phyloP scores from a whole-genome alignment of 2,888 invertebrate genomes.

The Neria commutata region DNA sequence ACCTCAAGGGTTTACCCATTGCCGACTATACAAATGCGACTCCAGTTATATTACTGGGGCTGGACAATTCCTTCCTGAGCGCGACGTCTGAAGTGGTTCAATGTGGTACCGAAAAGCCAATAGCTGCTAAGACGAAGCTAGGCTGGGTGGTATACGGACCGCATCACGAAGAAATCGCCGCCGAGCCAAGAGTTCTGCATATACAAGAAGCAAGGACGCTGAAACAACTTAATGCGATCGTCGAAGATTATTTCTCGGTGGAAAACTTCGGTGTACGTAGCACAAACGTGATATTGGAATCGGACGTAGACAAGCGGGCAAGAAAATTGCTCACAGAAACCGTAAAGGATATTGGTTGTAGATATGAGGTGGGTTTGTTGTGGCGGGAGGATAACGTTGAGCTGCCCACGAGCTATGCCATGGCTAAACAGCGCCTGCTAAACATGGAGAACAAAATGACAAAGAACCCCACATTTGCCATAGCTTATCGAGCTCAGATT shows the following conservation, averaged over 20 bases:
- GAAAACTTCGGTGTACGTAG: slow-evolving; percentile 19
- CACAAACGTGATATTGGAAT: slow-evolving; percentile 5
- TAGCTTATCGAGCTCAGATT: slow-evolving; percentile 23
- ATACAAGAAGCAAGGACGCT: not conserved
- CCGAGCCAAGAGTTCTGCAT: no score
- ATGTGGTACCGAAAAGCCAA: not conserved
- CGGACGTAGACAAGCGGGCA: slow-evolving; percentile 13
- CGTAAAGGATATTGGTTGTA: slow-evolving; percentile 2
- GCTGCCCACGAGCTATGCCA: slow-evolving; percentile 23
- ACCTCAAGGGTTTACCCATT: not conserved
- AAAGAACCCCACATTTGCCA: slow-evolving; percentile 18
- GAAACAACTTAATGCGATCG: slow-evolving; percentile 9
- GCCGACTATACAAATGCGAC: no score
- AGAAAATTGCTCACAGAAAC: slow-evolving; percentile 17
- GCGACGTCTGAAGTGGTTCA: not conserved
- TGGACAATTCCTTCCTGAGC: not conserved
- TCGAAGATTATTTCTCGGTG: slow-evolving; percentile 15
- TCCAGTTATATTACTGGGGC: no score
- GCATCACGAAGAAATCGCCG: not conserved
- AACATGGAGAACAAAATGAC: slow-evolving; percentile 25
- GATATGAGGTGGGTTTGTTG: slow-evolving; percentile 25
- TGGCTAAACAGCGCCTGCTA: slow-evolving; percentile 24
- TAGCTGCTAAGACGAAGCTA: not conserved
- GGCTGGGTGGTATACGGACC: not conserved
- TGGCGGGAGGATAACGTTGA: slow-evolving; percentile 19